Evolutionary conservation across 2,888 invertebrate genomes (phyloP).

Genomic region (Cheilosia soror): DNA sequence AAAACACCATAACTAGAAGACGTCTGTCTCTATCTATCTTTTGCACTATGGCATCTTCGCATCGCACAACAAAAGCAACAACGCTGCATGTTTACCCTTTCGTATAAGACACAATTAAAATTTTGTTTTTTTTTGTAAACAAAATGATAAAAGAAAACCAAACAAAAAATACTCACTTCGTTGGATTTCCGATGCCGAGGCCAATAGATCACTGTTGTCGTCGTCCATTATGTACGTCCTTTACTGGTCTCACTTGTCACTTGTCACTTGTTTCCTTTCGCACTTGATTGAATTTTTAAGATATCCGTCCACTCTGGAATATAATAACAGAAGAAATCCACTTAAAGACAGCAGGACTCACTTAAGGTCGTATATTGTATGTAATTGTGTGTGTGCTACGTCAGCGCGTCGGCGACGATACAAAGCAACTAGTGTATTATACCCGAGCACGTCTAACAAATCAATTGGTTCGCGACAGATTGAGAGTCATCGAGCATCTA

Average conservation of each 20-base stretch:
- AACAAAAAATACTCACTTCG: constrained; percentile 79
- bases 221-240: constrained; percentile 81
- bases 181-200: constrained; percentile 83
- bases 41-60: background rate
- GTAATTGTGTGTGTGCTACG: background rate
- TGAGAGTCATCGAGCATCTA: constrained; percentile 67
- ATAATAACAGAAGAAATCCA: constrained; percentile 24
- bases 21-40: constrained; percentile 2
- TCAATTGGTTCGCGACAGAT: constrained; percentile 55
- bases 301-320: constrained; percentile 40
- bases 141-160: constrained; percentile 31
- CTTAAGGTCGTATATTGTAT: background rate
- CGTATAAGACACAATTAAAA: constrained; percentile 35
- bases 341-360: constrained; percentile 15
- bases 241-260: constrained; percentile 23
- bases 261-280: constrained; percentile 16
- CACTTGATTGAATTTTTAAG: constrained; percentile 24
- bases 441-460: constrained; percentile 36
- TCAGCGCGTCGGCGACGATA: background rate
- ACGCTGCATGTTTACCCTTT: constrained; percentile 42
- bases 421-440: constrained; percentile 47
- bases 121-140: constrained; percentile 22
- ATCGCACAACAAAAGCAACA: constrained; percentile 27
- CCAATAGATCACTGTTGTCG: constrained; percentile 83
- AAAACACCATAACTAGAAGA: background rate